phyloP scores from a whole-genome alignment of 2,113 vertebrate species.

The Glareola pratincola region DNA sequence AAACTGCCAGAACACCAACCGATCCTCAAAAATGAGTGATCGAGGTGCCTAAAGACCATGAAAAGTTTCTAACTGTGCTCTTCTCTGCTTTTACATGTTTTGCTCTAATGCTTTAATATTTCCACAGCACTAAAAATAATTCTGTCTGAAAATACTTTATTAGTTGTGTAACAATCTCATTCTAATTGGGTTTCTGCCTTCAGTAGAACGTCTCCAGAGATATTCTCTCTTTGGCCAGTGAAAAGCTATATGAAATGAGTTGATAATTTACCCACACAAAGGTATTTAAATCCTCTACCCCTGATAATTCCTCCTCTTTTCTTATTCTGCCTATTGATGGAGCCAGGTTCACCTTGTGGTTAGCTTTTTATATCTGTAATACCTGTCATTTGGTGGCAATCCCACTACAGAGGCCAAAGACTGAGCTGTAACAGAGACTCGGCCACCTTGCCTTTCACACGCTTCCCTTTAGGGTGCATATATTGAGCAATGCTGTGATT shows the following conservation, averaged over 20 bases:
- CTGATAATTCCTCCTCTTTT: conserved; percentile 16
- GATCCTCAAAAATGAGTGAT: neutral
- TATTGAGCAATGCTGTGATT: neutral
- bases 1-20: neutral
- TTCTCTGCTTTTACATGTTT: neutral
- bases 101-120: neutral
- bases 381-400: neutral
- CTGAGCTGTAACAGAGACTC: neutral
- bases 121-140: conserved; percentile 6
- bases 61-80: neutral
- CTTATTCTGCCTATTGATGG: neutral
- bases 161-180: conserved; percentile 10
- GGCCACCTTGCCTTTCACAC: neutral
- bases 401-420: neutral
- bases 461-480: neutral
- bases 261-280: conserved; percentile 35
- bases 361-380: neutral
- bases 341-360: neutral
- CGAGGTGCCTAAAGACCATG: neutral
- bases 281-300: conserved; percentile 48
- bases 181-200: conserved; percentile 49
- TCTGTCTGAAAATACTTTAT: conserved; percentile 20
- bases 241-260: conserved; percentile 17
- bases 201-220: conserved; percentile 35
- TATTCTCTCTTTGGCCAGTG: conserved; percentile 10